A percentile compares a stretch with the other conserved stretches of the same genome.
Conservation (phyloP, 1,140 invertebrate genomes). For the Brachionus koreanus region DNA sequence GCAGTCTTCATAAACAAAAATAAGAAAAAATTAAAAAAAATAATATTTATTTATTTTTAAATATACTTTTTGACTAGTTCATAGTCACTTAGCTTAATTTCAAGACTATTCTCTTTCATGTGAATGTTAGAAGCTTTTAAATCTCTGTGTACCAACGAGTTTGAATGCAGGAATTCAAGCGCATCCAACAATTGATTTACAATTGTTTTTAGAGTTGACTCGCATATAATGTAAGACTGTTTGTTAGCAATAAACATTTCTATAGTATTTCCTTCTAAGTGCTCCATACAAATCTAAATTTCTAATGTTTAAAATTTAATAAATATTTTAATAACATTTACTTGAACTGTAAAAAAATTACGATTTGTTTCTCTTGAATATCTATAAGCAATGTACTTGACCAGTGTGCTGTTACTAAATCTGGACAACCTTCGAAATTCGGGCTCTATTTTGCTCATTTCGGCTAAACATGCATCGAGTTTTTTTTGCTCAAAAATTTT, state of each 20-base stretch:
- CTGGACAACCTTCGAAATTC: slow-evolving; percentile 68
- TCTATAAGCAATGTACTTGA: slow-evolving; percentile 69
- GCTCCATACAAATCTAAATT: slow-evolving; percentile 63
- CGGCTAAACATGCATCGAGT: slow-evolving; percentile 45
- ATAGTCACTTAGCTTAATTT: slow-evolving; percentile 65
- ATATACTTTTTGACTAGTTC: slow-evolving; percentile 64
- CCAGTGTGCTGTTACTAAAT: slow-evolving; percentile 68
- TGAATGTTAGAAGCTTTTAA: slow-evolving; percentile 59
- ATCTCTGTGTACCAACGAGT: slow-evolving; percentile 73
- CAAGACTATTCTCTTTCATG: slow-evolving; percentile 51
- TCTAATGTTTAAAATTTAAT: background rate
- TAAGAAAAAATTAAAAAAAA: background rate
- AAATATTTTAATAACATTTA: background rate
- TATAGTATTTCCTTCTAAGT: slow-evolving; percentile 62
- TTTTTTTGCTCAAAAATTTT: slow-evolving; percentile 55
- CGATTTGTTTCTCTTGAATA: slow-evolving; percentile 63
- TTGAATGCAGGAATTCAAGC: slow-evolving; percentile 69
- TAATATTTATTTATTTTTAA: background rate
- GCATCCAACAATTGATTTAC: slow-evolving; percentile 66
- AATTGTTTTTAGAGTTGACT: slow-evolving; percentile 65
- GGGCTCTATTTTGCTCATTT: slow-evolving; percentile 64
- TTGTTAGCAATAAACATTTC: slow-evolving; percentile 60
- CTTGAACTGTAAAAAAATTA: slow-evolving; percentile 46
- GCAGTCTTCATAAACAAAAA: slow-evolving; percentile 50
- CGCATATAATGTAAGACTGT: slow-evolving; percentile 62